Evolutionary conservation across 2,888 invertebrate species (phyloP).

Genomic region (Dasypogon diadema): DNA sequence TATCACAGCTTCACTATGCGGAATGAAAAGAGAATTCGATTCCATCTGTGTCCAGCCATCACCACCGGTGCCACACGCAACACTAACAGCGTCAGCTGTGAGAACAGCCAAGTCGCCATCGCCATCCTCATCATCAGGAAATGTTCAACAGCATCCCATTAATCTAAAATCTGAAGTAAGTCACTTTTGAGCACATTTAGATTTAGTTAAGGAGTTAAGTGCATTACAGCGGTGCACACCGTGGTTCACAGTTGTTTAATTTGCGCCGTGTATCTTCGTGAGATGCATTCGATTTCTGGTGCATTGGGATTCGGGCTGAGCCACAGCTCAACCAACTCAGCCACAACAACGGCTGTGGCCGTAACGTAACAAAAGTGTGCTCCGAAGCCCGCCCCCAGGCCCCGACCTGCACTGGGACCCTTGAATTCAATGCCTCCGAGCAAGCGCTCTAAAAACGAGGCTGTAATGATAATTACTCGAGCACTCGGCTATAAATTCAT

Average conservation of each 20-base stretch:
- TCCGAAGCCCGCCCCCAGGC: slow-evolving; percentile 30
- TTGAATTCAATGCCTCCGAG: slow-evolving; percentile 35
- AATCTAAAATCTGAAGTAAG: slow-evolving; percentile 62
- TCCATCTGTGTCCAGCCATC: slow-evolving; percentile 58
- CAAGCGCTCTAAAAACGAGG: slow-evolving; percentile 46
- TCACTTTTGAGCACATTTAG: slow-evolving; percentile 41
- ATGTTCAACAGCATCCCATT: slow-evolving; percentile 60
- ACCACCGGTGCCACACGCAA: slow-evolving; percentile 39
- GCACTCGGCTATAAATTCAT: slow-evolving; percentile 55
- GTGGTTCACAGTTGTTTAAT: too few relatives aligned
- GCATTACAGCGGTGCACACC: too few relatives aligned
- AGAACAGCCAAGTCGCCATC: slow-evolving; percentile 56
- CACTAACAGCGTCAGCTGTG: slow-evolving; percentile 26
- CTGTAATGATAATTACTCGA: slow-evolving; percentile 55
- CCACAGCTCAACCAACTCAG: not conserved
- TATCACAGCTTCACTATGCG: slow-evolving; percentile 65
- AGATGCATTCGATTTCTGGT: too few relatives aligned
- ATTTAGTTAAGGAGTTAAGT: too few relatives aligned
- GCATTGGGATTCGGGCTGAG: not conserved
- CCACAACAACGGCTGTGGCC: not conserved
- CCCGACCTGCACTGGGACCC: slow-evolving; percentile 30
- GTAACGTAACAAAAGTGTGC: slow-evolving; percentile 13
- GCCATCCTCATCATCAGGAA: slow-evolving; percentile 57
- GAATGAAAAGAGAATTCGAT: slow-evolving; percentile 67
- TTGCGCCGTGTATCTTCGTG: too few relatives aligned